Conservation (phyloP, 2,113 vertebrate species). For the Lophochroa leadbeateri region DNA sequence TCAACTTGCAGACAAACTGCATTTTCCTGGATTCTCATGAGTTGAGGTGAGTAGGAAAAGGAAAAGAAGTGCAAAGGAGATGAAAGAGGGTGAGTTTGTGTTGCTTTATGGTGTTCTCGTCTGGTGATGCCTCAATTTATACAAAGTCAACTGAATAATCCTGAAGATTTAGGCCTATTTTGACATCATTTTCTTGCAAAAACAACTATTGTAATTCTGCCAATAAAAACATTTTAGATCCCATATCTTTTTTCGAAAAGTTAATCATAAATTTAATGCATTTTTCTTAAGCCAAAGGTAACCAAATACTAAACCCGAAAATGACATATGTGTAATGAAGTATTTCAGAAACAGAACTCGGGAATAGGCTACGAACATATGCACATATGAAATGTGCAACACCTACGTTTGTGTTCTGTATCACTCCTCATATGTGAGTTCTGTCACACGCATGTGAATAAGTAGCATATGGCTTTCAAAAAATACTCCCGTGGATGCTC, state of each 20-base stretch:
- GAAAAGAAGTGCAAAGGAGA: not conserved
- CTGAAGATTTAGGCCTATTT: not conserved
- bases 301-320: constrained; percentile 18
- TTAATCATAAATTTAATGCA: not conserved
- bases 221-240: not conserved
- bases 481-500: constrained; percentile 38
- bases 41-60: not conserved
- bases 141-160: not conserved
- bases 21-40: not conserved
- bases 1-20: not conserved
- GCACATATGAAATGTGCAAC: constrained; percentile 57
- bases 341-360: not conserved
- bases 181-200: not conserved
- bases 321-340: not conserved
- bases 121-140: not conserved
- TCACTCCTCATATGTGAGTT: constrained; percentile 53
- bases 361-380: constrained; percentile 29
- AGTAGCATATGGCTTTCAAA: constrained; percentile 63
- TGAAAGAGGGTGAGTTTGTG: not conserved
- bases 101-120: not conserved
- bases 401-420: constrained; percentile 57
- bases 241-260: not conserved
- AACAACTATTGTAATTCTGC: not conserved
- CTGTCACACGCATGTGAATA: constrained; percentile 54
- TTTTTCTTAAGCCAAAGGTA: not conserved